Evolutionary conservation across 2,797 vertebrate genomes (phyloP).

Genomic region (Dermochelys coriacea): DNA sequence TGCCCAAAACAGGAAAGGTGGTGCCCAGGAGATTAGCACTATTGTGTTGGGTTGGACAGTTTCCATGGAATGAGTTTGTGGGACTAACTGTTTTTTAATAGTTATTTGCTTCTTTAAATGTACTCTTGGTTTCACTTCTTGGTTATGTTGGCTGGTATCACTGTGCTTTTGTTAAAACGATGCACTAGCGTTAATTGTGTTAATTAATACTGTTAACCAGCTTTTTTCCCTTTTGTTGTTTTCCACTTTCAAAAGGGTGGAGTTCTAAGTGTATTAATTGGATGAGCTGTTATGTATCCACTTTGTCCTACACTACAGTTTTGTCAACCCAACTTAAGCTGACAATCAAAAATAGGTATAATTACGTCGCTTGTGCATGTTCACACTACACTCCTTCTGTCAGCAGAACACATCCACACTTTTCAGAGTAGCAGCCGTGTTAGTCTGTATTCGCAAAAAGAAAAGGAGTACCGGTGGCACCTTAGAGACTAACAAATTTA

Average conservation of each 20-base stretch:
- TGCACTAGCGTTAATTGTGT: not conserved
- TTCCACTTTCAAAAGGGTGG: not conserved
- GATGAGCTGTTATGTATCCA: not conserved
- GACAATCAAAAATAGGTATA: too few relatives aligned
- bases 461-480: too few relatives aligned
- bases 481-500: too few relatives aligned
- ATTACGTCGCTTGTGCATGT: too few relatives aligned
- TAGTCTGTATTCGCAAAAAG: too few relatives aligned
- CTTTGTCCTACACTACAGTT: not conserved
- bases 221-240: not conserved
- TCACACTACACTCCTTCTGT: too few relatives aligned
- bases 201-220: not conserved
- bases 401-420: too few relatives aligned
- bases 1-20: constrained; percentile 80
- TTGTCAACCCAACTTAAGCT: too few relatives aligned
- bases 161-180: not conserved
- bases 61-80: constrained; percentile 66
- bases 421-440: too few relatives aligned
- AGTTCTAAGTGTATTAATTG: not conserved
- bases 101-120: constrained; percentile 55
- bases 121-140: not conserved
- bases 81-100: constrained; percentile 59
- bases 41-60: constrained; percentile 72
- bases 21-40: constrained; percentile 75
- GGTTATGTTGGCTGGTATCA: not conserved